Conservation (phyloP, 1,140 invertebrate species). For the Tetragonula clypearis region DNA sequence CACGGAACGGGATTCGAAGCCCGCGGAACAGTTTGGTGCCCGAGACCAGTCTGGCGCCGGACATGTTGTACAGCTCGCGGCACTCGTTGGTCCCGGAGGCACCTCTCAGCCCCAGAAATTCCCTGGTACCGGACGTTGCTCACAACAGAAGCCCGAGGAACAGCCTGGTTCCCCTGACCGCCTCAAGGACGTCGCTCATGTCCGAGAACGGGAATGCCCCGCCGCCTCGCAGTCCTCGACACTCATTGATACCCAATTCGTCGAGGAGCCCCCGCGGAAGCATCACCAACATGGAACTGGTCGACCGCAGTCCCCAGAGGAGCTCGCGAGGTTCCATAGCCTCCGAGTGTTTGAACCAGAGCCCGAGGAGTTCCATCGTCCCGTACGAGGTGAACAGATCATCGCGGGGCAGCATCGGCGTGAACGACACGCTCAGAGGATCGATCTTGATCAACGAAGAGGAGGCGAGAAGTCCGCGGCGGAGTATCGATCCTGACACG, state of each 20-base stretch:
- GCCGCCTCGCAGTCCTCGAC: conserved; percentile 81
- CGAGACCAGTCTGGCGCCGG: conserved; percentile 70
- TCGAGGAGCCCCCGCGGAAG: conserved; percentile 82
- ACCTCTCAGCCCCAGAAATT: conserved; percentile 79
- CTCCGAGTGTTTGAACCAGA: conserved; percentile 79
- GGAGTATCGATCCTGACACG: conserved; percentile 81
- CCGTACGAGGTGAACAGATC: conserved; percentile 81
- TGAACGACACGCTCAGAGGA: conserved; percentile 82
- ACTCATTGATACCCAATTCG: conserved; percentile 84
- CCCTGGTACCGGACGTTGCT: conserved; percentile 80
- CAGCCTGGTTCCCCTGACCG: conserved; percentile 82
- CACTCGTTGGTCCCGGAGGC: conserved; percentile 78
- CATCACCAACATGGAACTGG: conserved; percentile 75
- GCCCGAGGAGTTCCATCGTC: conserved; percentile 84
- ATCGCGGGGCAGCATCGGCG: conserved; percentile 83
- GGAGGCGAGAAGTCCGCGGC: conserved; percentile 84
- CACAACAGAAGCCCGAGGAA: conserved; percentile 86
- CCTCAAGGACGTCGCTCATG: conserved; percentile 66
- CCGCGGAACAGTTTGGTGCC: conserved; percentile 79
- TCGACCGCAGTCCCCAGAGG: conserved; percentile 50
- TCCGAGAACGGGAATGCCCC: conserved; percentile 70
- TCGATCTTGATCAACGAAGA: conserved; percentile 76
- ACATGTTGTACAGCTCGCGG: conserved; percentile 77
- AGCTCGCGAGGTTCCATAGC: conserved; percentile 85
- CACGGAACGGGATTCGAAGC: conserved; percentile 64